Percentiles rank a stretch among this genome's conserved stretches.
phyloP scores from a whole-genome alignment of 2,797 vertebrate genomes.

The Myotis planiceps region DNA sequence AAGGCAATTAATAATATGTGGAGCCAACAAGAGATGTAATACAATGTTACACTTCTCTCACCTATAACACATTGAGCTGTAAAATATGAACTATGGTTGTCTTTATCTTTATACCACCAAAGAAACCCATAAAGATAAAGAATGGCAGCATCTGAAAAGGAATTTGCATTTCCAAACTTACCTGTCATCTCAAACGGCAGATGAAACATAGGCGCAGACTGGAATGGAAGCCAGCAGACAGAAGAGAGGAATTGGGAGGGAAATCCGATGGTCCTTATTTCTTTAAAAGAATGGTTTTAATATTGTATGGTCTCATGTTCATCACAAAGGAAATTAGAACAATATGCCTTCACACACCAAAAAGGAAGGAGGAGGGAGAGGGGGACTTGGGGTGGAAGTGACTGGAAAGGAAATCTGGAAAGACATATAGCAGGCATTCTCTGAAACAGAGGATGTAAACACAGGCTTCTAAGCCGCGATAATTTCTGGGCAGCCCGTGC shows the following conservation, averaged over 20 bases:
- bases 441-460: background rate
- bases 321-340: slow-evolving; percentile 54
- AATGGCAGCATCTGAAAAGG: slow-evolving; percentile 3
- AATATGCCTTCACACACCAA: background rate
- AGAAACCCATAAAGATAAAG: slow-evolving; percentile 49
- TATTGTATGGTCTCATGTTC: background rate
- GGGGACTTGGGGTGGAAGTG: no score
- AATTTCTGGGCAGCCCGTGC: background rate
- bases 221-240: slow-evolving; percentile 15
- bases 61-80: background rate
- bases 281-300: slow-evolving; percentile 57
- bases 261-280: slow-evolving; percentile 10
- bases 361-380: background rate
- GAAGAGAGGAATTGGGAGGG: background rate
- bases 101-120: slow-evolving; percentile 49
- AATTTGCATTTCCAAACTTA: background rate
- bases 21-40: background rate
- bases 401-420: background rate
- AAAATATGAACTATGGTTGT: slow-evolving; percentile 25
- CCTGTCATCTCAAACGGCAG: background rate
- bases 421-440: background rate
- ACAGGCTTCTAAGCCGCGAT: background rate
- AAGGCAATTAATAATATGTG: slow-evolving; percentile 10
- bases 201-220: background rate
- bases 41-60: background rate